Evolutionary conservation across 2,113 vertebrate species (phyloP), one percentile per base, ranked within the genome.

Genomic region (Nothoprocta perdicaria): DNA sequence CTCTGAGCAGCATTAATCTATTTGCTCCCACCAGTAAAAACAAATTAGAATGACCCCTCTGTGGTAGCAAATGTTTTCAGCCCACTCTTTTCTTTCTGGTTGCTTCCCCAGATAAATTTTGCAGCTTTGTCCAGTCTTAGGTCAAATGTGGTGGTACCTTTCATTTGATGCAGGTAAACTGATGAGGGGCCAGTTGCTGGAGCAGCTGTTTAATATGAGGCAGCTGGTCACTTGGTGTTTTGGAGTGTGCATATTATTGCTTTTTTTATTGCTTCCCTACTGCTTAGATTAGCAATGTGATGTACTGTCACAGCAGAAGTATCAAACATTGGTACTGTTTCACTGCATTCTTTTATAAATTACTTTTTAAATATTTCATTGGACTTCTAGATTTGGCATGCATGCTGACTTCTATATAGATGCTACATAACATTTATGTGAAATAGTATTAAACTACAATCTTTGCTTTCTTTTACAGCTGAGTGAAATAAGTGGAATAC

Each of bases 401-500:
- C 80, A 45, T 66, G 0, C 29, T 63, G 58, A 33, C 33, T 33
- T 53, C 73, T 4, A 10, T 22, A 9, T 53, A 68, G 29, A 23
- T 10, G 31, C 6, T 21, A 15, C 6, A 0, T 61, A 22, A 33
- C 3, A 3, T 40, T 60, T 9, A 33, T 80, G 53, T 75, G 11
- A 12, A 88, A 48, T 45, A 61, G 10, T 79, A 61, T 46, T 84
- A 90, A 84, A 81, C 27, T 24, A 26, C 13, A 9, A 7, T 66
- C 87, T 91, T 77, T 72, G 86, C 61, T 97, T 90, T 92, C 29
- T 87, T 92, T 96, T 86, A 87, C 97, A 99, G 99, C 98, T 99
- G 52, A 98, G 98, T 97, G 98, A 99, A 97, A 95, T 99, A 82
- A 99, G 99, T 94, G 97, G 94, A 45, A 98, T 99, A 96, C 94